Base-by-base conservation (phyloP, 1,140 invertebrate genomes). In the Chelonus insularis region DNA sequence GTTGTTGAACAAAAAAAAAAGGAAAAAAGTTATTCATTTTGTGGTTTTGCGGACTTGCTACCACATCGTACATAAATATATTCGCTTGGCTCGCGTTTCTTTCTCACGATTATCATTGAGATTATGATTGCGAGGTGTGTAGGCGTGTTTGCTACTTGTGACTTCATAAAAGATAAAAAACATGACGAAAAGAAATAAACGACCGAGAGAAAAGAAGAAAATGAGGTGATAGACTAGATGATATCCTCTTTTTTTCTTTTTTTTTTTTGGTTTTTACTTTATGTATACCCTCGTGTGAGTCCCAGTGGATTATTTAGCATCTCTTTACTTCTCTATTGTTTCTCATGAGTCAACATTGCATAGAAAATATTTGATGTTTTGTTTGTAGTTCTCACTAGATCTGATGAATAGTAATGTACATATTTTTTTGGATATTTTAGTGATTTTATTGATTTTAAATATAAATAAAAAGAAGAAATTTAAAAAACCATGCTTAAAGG, bases 71-170 rank as follows among this genome's bases (percentile, higher is more conserved):
- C 25, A 16, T 51, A 51, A 32, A 55, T 39, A 21, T 39, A 55
- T 55, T 25, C 21, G 12, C 12, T 29, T 5, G n/a, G 6, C 37
- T 60, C 37, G 14, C 25, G 20, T 60, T 51, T 32, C 50, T 45
- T 54, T 60, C 58, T 37, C 58, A 60, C 50, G 58, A 60, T 60
- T 60, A 60, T 60, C 37, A 60, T 54, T 54, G 12, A 25, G 37
- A 32, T 29, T 51, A 52, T 54, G 48, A 60, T 60, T 60, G 48
- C 36, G 21, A 43, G 39, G 20, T 43, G 47, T 7, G 12, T 56
- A 12, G 37, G 29, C 23, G 18, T 34, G 25, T 32, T 58, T 11
- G n/a, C 12, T 16, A 34, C 12, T 43, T 25, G 16, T 21, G 29
- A 47, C 57, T 41, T 21, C 14, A 23, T 21, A 21, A 29, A 45